phyloP scores from a whole-genome alignment of 2,797 vertebrate species.

The Malurus leucopterus region DNA sequence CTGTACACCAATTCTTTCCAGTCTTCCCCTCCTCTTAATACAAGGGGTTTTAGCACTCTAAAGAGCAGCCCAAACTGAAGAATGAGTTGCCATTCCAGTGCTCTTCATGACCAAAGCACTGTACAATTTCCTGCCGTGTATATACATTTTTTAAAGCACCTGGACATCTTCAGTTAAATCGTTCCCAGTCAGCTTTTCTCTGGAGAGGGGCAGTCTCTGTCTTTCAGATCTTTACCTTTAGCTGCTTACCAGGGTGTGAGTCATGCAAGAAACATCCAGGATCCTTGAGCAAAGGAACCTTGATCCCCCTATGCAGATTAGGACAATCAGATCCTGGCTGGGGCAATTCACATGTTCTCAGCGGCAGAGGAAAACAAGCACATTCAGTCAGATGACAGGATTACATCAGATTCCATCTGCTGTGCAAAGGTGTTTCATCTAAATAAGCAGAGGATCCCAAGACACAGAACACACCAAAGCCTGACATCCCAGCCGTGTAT shows the following conservation, averaged over 20 bases:
- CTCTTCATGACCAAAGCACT: neutral
- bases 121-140: neutral
- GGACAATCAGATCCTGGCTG: neutral
- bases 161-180: neutral
- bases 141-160: neutral
- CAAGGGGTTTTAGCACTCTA: neutral
- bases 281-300: constrained; percentile 35
- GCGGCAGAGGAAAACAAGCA: constrained; percentile 24
- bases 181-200: neutral
- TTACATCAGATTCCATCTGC: constrained; percentile 50
- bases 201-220: neutral
- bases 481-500: neutral
- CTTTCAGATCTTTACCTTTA: neutral
- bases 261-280: constrained; percentile 49
- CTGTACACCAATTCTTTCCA: neutral
- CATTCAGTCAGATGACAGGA: constrained; percentile 30
- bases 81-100: neutral
- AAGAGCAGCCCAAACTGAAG: neutral
- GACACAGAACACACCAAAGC: neutral
- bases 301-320: constrained; percentile 14
- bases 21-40: neutral
- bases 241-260: neutral
- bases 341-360: constrained; percentile 20
- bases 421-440: constrained; percentile 34
- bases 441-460: neutral